Base-by-base conservation (phyloP, 2,888 invertebrate genomes). In the Ochropleura plecta region DNA sequence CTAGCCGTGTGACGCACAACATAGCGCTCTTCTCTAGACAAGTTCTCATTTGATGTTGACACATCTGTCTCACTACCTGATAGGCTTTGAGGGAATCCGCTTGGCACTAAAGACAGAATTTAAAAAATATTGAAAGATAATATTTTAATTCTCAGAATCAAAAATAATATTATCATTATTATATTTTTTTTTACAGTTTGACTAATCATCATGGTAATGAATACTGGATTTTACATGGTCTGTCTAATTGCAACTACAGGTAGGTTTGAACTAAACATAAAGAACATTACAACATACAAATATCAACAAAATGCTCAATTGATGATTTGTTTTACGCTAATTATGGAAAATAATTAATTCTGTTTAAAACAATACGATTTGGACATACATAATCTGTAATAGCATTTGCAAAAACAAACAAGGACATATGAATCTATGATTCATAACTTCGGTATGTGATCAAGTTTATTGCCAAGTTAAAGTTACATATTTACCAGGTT, bases 51-150 rank as follows among this genome's bases (percentile, higher is more conserved):
- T 20, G 98, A 99, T 65, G 98, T 98, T 18, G 98, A 98, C 76
- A 98, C 98, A 96, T 99, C 98, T 8, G 98, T 98, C 95, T 99
- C 99, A 92, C 98, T 98, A 55, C 98, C 98, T 87, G 98, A 98
- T 86, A 98, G 96, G 93, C 98, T 98, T 96, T 98, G 98, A 62
- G 97, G 97, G 90, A 98, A 97, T 84, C 97, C 97, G 90, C 96
- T 97, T 90, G 94, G 92, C 84, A 96, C 96, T 96, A 86, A 79
- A 49, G 1, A 55, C 4, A 8, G 0, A 18, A 10, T 20, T 6
- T 8, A 20, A 40, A 40, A 20, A 57, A 16, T 6, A 48, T 20
- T 48, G 8, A 48, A 65, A 1, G 18, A 30, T 30, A 30, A 30
- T 30, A 30, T 30, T 30, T n/a, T 30, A 3, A 30, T 30, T 30